Conservation (phyloP, 2,888 invertebrate species). For the Acrocyrtus sp. region DNA sequence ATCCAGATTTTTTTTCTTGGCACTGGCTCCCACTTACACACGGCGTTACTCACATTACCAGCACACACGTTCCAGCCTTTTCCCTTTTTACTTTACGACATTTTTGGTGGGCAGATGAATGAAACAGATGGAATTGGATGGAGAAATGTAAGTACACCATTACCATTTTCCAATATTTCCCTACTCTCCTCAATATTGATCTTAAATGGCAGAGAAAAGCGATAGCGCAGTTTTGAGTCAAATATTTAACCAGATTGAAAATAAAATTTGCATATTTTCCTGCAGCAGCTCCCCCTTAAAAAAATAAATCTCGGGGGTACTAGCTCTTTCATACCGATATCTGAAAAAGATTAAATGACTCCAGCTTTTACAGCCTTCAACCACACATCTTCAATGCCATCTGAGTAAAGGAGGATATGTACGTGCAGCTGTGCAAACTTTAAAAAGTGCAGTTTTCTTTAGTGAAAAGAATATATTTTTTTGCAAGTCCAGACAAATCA, state of each 20-base stretch:
- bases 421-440: no score
- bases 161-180: not conserved
- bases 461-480: no score
- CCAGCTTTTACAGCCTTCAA: no score
- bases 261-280: not conserved
- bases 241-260: no score
- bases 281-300: not conserved
- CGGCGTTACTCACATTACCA: not conserved
- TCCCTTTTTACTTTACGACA: not conserved
- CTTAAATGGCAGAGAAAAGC: not conserved
- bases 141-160: not conserved
- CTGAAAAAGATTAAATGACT: no score
- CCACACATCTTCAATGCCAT: no score
- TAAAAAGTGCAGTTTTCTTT: no score
- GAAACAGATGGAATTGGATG: not conserved
- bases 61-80: not conserved
- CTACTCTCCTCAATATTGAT: no score
- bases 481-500: no score
- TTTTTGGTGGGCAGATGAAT: not conserved
- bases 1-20: constrained; percentile 49
- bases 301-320: not conserved
- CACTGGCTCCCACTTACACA: constrained; percentile 12
- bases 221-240: no score
- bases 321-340: no score
- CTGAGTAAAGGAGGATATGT: no score